Conservation (phyloP, 2,113 vertebrate genomes). For the Alligator mississippiensis region DNA sequence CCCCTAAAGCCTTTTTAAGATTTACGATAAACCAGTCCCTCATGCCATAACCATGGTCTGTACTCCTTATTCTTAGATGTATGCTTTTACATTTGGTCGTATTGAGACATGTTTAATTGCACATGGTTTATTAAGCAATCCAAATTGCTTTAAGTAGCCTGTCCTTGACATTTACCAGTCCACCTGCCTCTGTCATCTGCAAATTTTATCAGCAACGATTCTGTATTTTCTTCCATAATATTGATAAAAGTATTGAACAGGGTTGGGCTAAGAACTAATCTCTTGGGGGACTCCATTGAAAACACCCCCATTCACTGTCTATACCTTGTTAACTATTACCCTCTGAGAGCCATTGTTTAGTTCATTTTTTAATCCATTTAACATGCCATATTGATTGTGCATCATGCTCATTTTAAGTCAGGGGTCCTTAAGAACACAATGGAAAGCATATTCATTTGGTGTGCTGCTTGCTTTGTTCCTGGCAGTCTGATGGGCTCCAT, state of each 20-base stretch:
- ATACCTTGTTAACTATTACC: conserved; percentile 14
- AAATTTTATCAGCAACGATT: conserved; percentile 66
- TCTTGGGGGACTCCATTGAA: neutral
- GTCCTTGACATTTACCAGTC: conserved; percentile 1
- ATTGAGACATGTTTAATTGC: neutral
- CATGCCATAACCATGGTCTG: neutral
- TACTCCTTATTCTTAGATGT: neutral
- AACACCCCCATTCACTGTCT: conserved; percentile 38
- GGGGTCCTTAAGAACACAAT: conserved; percentile 31
- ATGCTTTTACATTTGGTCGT: neutral
- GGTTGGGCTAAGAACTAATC: neutral
- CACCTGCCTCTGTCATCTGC: conserved; percentile 10
- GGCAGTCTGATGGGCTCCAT: neutral
- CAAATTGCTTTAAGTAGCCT: neutral
- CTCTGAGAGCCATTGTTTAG: conserved; percentile 40
- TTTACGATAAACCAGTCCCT: neutral
- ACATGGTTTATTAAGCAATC: neutral
- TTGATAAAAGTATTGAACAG: conserved; percentile 60
- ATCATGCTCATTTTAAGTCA: conserved; percentile 39
- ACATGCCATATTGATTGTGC: conserved; percentile 45
- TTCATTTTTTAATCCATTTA: conserved; percentile 67
- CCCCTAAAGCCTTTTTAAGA: neutral
- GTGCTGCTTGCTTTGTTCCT: conserved; percentile 11
- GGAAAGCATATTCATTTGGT: conserved; percentile 49
- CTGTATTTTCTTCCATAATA: conserved; percentile 59